These are phyloP conservation scores for Neodon shergylaensis DNA, from an alignment of 2,113 vertebrate genomes.

Conservation along the genomic window DNA sequence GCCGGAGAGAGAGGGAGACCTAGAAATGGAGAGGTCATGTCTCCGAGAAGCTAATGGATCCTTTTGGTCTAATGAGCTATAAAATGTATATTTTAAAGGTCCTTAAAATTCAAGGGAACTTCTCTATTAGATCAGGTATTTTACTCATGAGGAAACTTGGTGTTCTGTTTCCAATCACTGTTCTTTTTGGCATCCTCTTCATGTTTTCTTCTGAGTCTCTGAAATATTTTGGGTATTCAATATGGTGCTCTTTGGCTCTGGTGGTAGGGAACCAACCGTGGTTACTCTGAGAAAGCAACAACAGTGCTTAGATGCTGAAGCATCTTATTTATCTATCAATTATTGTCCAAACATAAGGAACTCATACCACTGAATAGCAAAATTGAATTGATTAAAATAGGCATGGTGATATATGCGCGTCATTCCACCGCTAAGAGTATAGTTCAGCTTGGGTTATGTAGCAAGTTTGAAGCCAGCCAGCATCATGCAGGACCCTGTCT, in stretches of 20 bases:
- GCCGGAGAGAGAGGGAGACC: not conserved
- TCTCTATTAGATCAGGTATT: conserved; percentile 52
- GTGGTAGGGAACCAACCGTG: not conserved
- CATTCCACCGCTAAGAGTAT: not conserved
- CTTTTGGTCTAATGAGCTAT: conserved; percentile 64
- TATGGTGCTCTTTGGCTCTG: not conserved
- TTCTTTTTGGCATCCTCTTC: not conserved
- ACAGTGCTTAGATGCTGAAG: not conserved
- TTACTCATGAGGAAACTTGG: not conserved
- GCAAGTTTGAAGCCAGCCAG: not conserved
- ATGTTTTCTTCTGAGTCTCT: not conserved
- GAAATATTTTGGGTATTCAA: not conserved
- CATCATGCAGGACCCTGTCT: not conserved
- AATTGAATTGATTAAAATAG: not conserved
- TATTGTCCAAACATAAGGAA: not conserved
- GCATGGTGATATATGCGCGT: not conserved
- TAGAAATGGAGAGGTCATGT: not conserved
- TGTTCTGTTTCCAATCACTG: not conserved
- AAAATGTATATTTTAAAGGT: conserved; percentile 59
- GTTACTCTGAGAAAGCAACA: not conserved
- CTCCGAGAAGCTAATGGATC: conserved; percentile 43
- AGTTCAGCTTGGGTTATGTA: too few species aligned
- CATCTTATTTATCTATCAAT: not conserved
- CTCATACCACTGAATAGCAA: not conserved
- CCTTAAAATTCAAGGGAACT: conserved; percentile 56